These are phyloP conservation scores for Fistularia tabacaria DNA, from an alignment of 2,797 vertebrate species.

Conservation along the genomic window DNA sequence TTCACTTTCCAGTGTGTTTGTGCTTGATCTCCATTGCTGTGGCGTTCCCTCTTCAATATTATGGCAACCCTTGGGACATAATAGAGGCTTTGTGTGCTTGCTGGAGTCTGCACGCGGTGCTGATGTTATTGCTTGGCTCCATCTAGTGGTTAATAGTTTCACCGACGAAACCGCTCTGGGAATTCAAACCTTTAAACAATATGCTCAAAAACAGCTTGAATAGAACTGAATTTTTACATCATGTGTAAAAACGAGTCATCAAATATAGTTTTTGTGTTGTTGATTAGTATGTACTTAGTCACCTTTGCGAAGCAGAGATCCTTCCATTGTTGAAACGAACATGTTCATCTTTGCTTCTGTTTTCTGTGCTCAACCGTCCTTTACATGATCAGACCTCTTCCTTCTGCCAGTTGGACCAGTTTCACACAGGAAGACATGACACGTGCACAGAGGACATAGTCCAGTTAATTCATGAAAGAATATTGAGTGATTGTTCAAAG, in stretches of 20 bases:
- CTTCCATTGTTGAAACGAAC: too few species aligned
- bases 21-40: constrained; percentile 11
- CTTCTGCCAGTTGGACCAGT: constrained; percentile 15
- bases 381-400: constrained; percentile 10
- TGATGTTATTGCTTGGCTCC: constrained; percentile 34
- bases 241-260: too few species aligned
- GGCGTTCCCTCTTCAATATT: constrained; percentile 9
- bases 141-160: constrained; percentile 34
- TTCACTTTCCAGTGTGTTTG: constrained; percentile 12
- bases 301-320: too few species aligned
- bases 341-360: neutral
- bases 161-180: too few species aligned
- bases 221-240: too few species aligned
- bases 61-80: constrained; percentile 35
- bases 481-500: too few species aligned
- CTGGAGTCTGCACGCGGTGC: neutral
- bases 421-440: constrained; percentile 39
- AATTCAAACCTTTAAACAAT: too few species aligned
- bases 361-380: constrained; percentile 10
- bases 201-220: too few species aligned
- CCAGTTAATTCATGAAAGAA: neutral
- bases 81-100: constrained; percentile 46
- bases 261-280: too few species aligned
- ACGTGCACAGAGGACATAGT: neutral
- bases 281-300: too few species aligned